Evolutionary conservation across 2,113 vertebrate species (phyloP).

Genomic region (Naja naja): DNA sequence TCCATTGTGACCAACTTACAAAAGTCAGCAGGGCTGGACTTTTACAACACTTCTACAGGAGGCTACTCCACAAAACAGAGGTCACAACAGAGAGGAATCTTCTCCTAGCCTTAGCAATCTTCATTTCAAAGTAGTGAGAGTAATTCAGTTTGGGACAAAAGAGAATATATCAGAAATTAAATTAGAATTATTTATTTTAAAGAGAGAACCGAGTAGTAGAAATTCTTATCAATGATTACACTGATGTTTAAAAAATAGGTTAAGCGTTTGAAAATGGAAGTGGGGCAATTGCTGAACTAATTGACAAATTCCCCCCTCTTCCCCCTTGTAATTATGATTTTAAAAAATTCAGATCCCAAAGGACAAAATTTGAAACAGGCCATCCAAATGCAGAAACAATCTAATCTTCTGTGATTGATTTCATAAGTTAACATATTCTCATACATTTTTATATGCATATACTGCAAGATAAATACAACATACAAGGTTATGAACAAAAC

Average conservation of each 20-base stretch:
- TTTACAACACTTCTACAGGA: not conserved
- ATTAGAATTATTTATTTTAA: not conserved
- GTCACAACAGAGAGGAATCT: not conserved
- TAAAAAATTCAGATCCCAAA: not conserved
- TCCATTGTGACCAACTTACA: not conserved
- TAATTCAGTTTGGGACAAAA: not conserved
- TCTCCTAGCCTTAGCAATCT: not conserved
- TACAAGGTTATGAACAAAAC: constrained; percentile 23
- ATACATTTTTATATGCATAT: not conserved
- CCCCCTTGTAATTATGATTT: not conserved
- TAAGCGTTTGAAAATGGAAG: not conserved
- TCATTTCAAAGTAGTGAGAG: not conserved
- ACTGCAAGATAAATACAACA: not conserved
- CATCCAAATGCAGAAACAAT: not conserved
- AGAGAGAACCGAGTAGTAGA: not conserved
- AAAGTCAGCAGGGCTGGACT: not conserved
- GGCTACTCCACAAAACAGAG: not conserved
- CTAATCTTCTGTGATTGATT: not conserved
- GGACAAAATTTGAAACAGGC: not conserved
- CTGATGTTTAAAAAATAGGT: not conserved
- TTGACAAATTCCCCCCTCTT: not conserved
- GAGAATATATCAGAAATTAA: not conserved
- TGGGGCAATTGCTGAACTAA: not conserved
- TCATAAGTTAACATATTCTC: not conserved
- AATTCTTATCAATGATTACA: not conserved